These are phyloP conservation scores for Trichogramma pretiosum DNA, from an alignment of 1,140 invertebrate species.

Conservation along the genomic window DNA sequence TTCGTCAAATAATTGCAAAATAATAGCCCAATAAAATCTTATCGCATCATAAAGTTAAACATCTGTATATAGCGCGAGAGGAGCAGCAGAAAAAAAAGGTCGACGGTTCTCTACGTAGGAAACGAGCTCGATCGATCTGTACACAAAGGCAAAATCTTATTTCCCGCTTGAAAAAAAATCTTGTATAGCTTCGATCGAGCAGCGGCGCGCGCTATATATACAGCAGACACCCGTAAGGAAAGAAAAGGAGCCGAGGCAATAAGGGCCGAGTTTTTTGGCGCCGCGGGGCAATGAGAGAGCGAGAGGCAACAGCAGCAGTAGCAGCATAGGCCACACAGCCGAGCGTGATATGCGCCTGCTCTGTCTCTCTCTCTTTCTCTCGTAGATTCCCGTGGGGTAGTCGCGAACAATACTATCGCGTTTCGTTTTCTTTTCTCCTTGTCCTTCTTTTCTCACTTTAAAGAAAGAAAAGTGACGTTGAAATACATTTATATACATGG, in stretches of 20 bases:
- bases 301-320: no score
- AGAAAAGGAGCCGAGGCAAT: no score
- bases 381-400: not conserved
- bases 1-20: no score
- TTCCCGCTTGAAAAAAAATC: no score
- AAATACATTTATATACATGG: not conserved
- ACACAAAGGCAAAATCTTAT: no score
- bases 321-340: not conserved
- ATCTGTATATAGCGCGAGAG: no score
- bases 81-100: no score
- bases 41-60: no score
- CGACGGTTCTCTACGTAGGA: no score
- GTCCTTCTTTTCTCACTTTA: not conserved
- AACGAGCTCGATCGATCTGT: no score
- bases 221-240: not conserved
- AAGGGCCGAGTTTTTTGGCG: constrained; percentile 2
- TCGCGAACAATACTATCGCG: not conserved
- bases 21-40: no score
- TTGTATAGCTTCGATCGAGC: not conserved
- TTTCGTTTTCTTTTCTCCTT: constrained; percentile 3
- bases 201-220: not conserved
- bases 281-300: no score
- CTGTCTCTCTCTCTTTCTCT: not conserved
- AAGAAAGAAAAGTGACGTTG: not conserved
- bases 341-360: not conserved